Base-by-base conservation (phyloP, 2,888 invertebrate genomes). In the Rhodophaea formosa region DNA sequence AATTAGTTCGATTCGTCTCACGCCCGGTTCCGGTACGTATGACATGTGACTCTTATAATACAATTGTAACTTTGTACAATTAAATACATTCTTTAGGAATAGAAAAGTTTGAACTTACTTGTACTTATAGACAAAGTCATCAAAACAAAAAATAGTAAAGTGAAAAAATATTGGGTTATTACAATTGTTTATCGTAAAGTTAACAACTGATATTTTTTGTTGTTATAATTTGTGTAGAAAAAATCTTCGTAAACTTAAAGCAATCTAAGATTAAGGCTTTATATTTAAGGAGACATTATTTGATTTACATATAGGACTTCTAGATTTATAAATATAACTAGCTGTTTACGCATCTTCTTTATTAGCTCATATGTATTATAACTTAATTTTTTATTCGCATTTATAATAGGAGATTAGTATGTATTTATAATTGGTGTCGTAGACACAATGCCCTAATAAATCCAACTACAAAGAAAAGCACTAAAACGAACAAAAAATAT, bases 1-100 rank as follows among this genome's bases (percentile, higher is more conserved):
- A 88, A 91, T 91, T 88, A 91, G 77, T 77, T 63, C 61, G 62
- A 88, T 91, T 90, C 72, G 89, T 72, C 63, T 84, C 77, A 85
- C 82, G 75, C 69, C 65, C 71, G 68, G 81, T 85, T 88, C 84
- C 84, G 82, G 82, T 74, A 60, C 58, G 82, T 74, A 60, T 57
- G 63, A 71, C 68, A 62, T 46, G 10, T 57, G 49, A 58, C 49
- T 42, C 23, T 52, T n/a, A 35, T 44, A 44, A 32, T 8, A 23
- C 23, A 17, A 49, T 39, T n/a, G 12, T 6, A 39, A 39, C 39
- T 12, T 12, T 39, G n/a, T 39, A 12, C 5, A 39, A 39, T 3
- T 12, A 12, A 12, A 1, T 39, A 12, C 1, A 35, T 35, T 35
- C 5, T 39, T 39, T 8, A 39, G 12, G 39, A 39, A 1, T 39